Evolutionary conservation across 2,888 invertebrate species (phyloP), one percentile per base, ranked within the genome.

Genomic region (Cephus rjabovi): DNA sequence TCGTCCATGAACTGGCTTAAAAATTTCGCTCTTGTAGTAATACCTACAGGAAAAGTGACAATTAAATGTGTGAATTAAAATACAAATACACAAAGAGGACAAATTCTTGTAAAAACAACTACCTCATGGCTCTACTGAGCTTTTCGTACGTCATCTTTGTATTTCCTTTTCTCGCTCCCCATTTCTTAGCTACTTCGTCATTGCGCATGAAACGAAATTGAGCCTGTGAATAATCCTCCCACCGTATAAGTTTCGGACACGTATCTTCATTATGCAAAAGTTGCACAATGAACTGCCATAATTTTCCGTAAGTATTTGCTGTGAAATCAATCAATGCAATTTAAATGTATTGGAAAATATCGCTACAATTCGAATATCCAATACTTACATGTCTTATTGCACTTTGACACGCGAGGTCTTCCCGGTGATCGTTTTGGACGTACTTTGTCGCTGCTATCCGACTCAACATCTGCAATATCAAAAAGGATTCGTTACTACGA

Each of bases 71-170:
- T 56, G 0, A 56, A 69, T 30, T 15, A 34, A 1, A 75, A 69
- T n/a, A 68, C 9, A 31, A 35, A 12, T 37, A 31, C 34, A 73
- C 11, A 37, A 23, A 23, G 33, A 75, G 15, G 70, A 70, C 0
- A 77, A 34, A 74, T 75, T 69, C 37, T 73, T 75, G n/a, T 75
- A 68, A 74, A 34, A 34, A 30, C 75, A 75, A 89, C 88, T 90
- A 95, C 95, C 96, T 94, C 96, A 98, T 97, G 30, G 98, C 98
- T 82, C 98, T 92, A 91, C 97, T 97, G 87, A 98, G 94, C 92
- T 98, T 98, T 91, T 98, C 98, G 89, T 97, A 98, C 71, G 96
- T 97, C 98, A 98, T 98, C 89, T 95, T 95, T 75, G 95, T 95
- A 89, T 98, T 98, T 90, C 96, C 95, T 90, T 97, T 97, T 90